Base-by-base conservation (phyloP, 1,140 invertebrate species). In the Diuraphis noxia region DNA sequence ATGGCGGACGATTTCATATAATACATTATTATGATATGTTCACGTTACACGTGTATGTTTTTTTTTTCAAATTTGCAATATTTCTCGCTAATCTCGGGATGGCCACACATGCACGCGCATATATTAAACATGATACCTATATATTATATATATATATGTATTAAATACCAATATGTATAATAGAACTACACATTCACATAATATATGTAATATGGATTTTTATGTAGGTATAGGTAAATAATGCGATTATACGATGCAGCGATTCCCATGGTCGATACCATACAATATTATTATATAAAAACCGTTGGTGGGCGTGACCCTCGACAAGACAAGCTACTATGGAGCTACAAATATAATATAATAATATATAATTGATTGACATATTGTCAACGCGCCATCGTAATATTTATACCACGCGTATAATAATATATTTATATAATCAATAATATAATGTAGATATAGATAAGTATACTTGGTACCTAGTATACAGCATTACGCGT, bases 231-330 rank as follows among this genome's bases (percentile, higher is more conserved):
- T 63, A 63, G n/a, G 34, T 63, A 63, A 63, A 72, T 63, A 63
- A 63, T 63, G 56, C 19, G 30, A n/a, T 10, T 17, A 17, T n/a
- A 6, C n/a, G 56, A 4, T 6, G 30, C 21, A 30, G 72, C 63
- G 41, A 90, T 90, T 90, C 88, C 88, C 88, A 90, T 90, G 88
- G 88, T 43, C 88, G 49, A 46, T 77, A 81, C 10, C 17, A 49
- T 34, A 87, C 46, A 52, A 3, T 49, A 49, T 21, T 49, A 23
- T 21, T 49, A n/a, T 63, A 63, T 72, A n/a, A 5, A 72, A 41
- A 36, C 38, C 88, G 40, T n/a, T n/a, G 40, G 77, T 90, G 88
- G 88, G 88, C 88, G 77, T 90, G 43, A 90, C 77, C 77, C 88
- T 90, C 88, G 8, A 2, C 56, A n/a, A n/a, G 38, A 19, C 41